These are phyloP conservation scores for Caenorhabditis briggsae DNA, from an alignment of 1,140 invertebrate genomes.

Conservation along the genomic window DNA sequence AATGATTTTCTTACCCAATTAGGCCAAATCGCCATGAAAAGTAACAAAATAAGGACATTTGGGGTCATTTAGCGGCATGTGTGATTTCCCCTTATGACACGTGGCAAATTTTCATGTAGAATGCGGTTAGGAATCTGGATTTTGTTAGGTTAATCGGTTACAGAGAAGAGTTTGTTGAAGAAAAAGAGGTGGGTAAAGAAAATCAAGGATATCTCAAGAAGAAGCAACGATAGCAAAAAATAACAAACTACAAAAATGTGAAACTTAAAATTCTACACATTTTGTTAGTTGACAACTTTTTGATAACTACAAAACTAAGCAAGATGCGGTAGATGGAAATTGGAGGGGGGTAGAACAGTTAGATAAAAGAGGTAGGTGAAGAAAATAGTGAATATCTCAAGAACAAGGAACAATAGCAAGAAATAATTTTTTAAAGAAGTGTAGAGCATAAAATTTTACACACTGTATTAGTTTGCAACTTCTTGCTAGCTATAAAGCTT, in stretches of 20 bases:
- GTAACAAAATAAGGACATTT: not conserved
- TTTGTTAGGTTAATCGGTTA: not conserved
- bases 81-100: constrained; percentile 1
- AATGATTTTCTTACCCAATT: not conserved
- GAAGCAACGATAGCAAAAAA: not conserved
- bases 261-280: not conserved
- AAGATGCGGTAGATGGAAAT: too few relatives aligned
- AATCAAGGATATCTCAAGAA: not conserved
- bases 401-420: too few relatives aligned
- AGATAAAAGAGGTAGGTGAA: too few relatives aligned
- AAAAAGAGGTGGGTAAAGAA: not conserved
- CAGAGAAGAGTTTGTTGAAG: not conserved
- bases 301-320: not conserved
- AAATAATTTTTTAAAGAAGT: too few relatives aligned
- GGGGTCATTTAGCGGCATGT: constrained; percentile 43
- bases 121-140: not conserved
- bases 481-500: too few relatives aligned
- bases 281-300: not conserved
- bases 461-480: too few relatives aligned
- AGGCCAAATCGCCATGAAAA: not conserved
- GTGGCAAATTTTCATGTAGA: constrained; percentile 14
- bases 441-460: too few relatives aligned
- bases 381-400: too few relatives aligned
- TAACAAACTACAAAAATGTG: not conserved
- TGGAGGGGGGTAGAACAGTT: too few relatives aligned